Base-by-base conservation (phyloP, 2,797 vertebrate genomes). In the Spea hammondii region DNA sequence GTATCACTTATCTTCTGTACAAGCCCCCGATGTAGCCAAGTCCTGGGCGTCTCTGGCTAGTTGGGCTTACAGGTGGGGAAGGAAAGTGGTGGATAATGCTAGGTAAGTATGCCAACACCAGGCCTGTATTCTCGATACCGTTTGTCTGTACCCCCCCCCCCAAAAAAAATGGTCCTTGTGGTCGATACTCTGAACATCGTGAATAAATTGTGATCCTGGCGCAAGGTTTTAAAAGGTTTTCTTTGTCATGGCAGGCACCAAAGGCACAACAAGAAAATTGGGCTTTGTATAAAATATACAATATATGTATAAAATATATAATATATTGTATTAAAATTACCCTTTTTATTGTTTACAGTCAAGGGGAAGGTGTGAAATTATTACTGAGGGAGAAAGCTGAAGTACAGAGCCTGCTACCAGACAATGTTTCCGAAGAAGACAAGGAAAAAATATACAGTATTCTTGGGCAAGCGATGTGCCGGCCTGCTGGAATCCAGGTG, bases 31-130 rank as follows among this genome's bases (percentile, higher is more conserved):
- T 88, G 93, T 98, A 75, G 97, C 97, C 68, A 99, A 99, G 85
- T 97, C 98, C n/a, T 99, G 98, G 98, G 97, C 98, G 5, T 94
- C 97, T 4, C 85, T 99, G 83, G 98, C 96, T 77, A 99, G 97
- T 85, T 99, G 98, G 98, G 95, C 97, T 3, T 99, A 99, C 57
- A 94, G 98, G 86, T 99, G 98, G 98, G 98, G 98, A 75, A 89
- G 98, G 82, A 99, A 99, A 80, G 98, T 99, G 49, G 97, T 99
- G 55, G 98, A 99, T 85, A 99, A 99, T 83, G 96, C 97, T 83
- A 99, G 97, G 98, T 98, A 81, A 86, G 90, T 89, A 68, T 67
- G 60, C 11, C 4, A 78, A 17, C 67, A 4, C 10, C 4, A 74
- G 54, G 6, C 49, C n/a, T 53, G 9, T 9, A 32, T 65, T 7